These are phyloP conservation scores for Lepidostoma basale DNA, from an alignment of 1,140 invertebrate species.

Conservation along the genomic window DNA sequence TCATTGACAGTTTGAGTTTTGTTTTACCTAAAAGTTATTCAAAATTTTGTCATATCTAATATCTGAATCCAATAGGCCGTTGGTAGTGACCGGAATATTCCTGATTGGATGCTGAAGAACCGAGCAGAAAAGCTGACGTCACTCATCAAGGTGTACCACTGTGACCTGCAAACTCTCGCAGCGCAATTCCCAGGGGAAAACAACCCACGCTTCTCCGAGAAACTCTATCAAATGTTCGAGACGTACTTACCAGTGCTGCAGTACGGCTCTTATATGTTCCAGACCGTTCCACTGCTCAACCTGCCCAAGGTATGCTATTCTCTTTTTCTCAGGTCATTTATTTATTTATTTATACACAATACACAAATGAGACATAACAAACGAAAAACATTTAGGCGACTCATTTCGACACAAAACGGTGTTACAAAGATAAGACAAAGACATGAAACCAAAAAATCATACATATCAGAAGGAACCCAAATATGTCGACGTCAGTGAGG, in stretches of 20 bases:
- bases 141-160: slow-evolving; percentile 78
- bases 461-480: no score
- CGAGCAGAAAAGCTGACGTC: slow-evolving; percentile 73
- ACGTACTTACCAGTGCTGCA: slow-evolving; percentile 82
- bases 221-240: slow-evolving; percentile 82
- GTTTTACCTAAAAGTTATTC: background rate
- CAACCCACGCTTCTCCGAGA: slow-evolving; percentile 71
- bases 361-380: no score
- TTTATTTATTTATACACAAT: background rate
- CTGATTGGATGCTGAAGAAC: slow-evolving; percentile 78
- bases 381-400: no score
- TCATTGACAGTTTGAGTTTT: no score
- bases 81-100: slow-evolving; percentile 83
- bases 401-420: no score
- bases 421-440: no score
- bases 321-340: background rate
- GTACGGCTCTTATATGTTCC: slow-evolving; percentile 78
- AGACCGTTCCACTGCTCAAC: slow-evolving; percentile 74
- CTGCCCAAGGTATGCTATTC: slow-evolving; percentile 71
- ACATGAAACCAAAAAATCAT: no score
- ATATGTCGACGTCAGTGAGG: no score
- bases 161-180: slow-evolving; percentile 73
- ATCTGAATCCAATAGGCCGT: slow-evolving; percentile 67
- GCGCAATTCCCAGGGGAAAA: slow-evolving; percentile 63
- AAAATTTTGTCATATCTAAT: background rate